phyloP scores from a whole-genome alignment of 2,113 vertebrate species.

The Ptychochromis oligacanthus region DNA sequence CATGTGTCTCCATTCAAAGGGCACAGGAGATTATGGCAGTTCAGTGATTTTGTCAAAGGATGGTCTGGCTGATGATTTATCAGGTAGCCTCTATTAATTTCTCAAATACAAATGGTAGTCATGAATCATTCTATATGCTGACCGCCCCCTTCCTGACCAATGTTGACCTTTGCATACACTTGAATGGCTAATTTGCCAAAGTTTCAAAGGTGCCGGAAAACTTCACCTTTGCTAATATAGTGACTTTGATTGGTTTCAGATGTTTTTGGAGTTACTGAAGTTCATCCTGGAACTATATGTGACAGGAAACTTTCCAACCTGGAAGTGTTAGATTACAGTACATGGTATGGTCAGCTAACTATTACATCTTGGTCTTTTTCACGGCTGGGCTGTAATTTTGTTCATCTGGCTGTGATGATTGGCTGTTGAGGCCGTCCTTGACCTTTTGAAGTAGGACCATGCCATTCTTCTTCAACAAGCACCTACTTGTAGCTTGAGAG shows the following conservation, averaged over 20 bases:
- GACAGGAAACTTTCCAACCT: not conserved
- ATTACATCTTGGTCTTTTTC: constrained; percentile 13
- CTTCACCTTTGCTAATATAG: not conserved
- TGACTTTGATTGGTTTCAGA: constrained; percentile 21
- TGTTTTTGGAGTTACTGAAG: not conserved
- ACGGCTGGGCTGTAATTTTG: constrained; percentile 47
- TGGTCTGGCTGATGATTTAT: constrained; percentile 65
- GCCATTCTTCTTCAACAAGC: constrained; percentile 44
- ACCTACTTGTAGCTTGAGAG: constrained; percentile 30
- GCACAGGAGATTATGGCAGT: constrained; percentile 32
- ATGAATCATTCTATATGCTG: constrained; percentile 68
- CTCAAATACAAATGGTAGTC: constrained; percentile 70
- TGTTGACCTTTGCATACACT: constrained; percentile 64
- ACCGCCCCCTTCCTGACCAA: constrained; percentile 54
- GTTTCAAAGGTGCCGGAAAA: constrained; percentile 12
- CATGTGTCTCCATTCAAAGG: constrained; percentile 49
- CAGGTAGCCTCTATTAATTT: constrained; percentile 59
- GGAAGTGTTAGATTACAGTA: constrained; percentile 5
- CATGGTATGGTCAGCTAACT: not conserved
- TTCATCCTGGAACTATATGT: not conserved
- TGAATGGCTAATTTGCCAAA: constrained; percentile 48
- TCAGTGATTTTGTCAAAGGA: constrained; percentile 66
- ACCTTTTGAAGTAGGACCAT: constrained; percentile 30
- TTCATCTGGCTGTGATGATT: constrained; percentile 44
- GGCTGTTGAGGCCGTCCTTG: constrained; percentile 52